These are phyloP conservation scores for Sus scrofa DNA, from an alignment of 2,113 vertebrate species.

Conservation along the genomic window T2T-Sscrofa CM000818.6:937501-938000, in stretches of 20 bases:
- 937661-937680: not conserved
- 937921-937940: too few relatives aligned
- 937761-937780: not conserved
- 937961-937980: too few relatives aligned
- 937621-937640: not conserved
- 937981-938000: too few relatives aligned
- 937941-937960: too few relatives aligned
- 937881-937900: too few relatives aligned
- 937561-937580: not conserved
- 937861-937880: too few relatives aligned
- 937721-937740: not conserved
- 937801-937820: too few relatives aligned
- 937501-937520: not conserved
- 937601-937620: not conserved
- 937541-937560: not conserved
- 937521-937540: conserved; percentile 41
- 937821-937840: too few relatives aligned
- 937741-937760: not conserved
- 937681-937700: not conserved
- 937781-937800: not conserved
- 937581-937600: rapidly evolving
- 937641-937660: too few relatives aligned
- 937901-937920: too few relatives aligned
- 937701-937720: rapidly evolving
- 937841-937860: too few relatives aligned